Evolutionary conservation across 2,113 vertebrate species (phyloP), one percentile per base, ranked within the genome.

Genomic region (Rhadina sibilatrix): DNA sequence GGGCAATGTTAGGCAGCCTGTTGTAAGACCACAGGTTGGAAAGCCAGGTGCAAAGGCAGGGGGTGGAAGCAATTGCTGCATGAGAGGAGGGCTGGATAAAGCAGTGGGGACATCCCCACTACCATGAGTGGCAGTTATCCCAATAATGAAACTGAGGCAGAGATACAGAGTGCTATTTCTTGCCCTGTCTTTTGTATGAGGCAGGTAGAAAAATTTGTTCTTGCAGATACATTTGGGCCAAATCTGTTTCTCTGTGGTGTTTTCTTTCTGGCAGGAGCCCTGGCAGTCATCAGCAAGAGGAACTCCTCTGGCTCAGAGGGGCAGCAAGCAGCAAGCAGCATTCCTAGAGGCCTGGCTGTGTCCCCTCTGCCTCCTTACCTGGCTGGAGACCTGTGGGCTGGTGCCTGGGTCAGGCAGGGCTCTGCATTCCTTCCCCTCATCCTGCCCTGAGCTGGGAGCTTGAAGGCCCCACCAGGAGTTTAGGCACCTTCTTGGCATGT

Each of bases 251-350:
- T 57, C 40, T 78, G 13, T 7, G 49, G 22, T 15, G 28, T 13
- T 65, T 84, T 50, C 16, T 42, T 71, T 74, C 70, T 20, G 8
- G 19, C 76, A 44, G 89, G 44, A 83, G 25, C 28, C 23, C 24
- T 71, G 59, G 37, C 30, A 49, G 35, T n/a, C 49, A 49, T 31
- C 24, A 69, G 66, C 37, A 64, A 40, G 40, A 86, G 20, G 50
- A 65, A 57, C 38, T 31, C 10, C 60, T 65, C 71, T 65, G 76
- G 17, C 54, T 87, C 2, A 0, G 54, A 74, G 42, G 35, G 25
- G 12, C 83, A 90, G 70, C 56, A 31, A 57, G 52, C 3, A 1
- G 53, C 33, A 25, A 3, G 0, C 16, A 15, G 7, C 0, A 0
- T 53, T 54, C 52, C 47, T 44, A 21, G 15, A 49, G 33, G 20